Percentiles rank a stretch among this genome's conserved stretches.
Conservation (phyloP, 1,140 invertebrate species). For the Mya arenaria region DNA sequence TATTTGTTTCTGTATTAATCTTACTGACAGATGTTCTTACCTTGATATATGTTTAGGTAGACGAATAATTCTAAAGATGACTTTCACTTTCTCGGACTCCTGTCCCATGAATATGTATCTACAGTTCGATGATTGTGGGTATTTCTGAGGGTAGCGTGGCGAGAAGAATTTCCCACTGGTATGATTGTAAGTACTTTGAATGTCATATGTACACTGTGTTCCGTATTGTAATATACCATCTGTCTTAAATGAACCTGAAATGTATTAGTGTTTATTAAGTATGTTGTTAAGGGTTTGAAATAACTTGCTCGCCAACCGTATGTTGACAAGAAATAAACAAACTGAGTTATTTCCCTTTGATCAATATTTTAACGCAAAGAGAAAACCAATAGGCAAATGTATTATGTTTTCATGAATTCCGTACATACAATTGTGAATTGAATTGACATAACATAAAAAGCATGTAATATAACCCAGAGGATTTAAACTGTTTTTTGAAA, state of each 20-base stretch:
- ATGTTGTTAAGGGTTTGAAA: too few species aligned
- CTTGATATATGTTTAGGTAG: slow-evolving; percentile 23
- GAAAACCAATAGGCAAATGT: too few species aligned
- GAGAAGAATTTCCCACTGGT: slow-evolving; percentile 48
- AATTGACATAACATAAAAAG: too few species aligned
- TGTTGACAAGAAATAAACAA: too few species aligned
- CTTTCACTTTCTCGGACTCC: slow-evolving; percentile 24
- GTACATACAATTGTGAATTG: too few species aligned
- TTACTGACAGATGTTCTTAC: neutral
- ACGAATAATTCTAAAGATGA: slow-evolving; percentile 32
- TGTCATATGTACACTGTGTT: slow-evolving; percentile 36
- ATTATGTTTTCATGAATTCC: too few species aligned
- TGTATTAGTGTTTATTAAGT: too few species aligned
- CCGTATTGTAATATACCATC: slow-evolving; percentile 24
- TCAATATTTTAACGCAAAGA: too few species aligned
- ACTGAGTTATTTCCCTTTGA: too few species aligned
- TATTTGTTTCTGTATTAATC: neutral
- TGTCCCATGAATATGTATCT: slow-evolving; percentile 47
- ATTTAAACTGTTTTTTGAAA: too few species aligned
- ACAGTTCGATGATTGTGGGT: slow-evolving; percentile 40
- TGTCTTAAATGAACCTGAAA: slow-evolving; percentile 45
- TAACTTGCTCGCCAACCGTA: too few species aligned
- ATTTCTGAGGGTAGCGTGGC: slow-evolving; percentile 47
- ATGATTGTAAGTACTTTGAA: slow-evolving; percentile 28
- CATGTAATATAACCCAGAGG: too few species aligned